Conservation (phyloP, 2,113 vertebrate species). For the Myotis lucifugus region DNA sequence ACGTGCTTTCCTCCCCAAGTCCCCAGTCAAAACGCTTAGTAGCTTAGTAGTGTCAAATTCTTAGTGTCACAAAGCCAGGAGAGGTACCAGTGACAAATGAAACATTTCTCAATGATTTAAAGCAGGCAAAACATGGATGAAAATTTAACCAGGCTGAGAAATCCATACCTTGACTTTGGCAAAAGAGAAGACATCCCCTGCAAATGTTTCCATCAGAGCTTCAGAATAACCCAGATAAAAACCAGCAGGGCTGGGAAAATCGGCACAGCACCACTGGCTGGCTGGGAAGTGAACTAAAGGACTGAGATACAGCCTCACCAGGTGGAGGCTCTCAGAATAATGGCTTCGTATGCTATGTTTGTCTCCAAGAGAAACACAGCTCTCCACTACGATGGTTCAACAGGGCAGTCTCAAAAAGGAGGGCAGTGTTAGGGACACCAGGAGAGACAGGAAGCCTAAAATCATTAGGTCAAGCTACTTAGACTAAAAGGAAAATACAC, state of each 20-base stretch:
- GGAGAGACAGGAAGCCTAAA: neutral
- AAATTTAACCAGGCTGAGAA: conserved; percentile 24
- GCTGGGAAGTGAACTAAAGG: neutral
- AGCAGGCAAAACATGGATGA: neutral
- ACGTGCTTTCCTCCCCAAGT: neutral
- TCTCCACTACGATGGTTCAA: neutral
- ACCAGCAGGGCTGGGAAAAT: neutral
- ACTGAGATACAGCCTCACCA: neutral
- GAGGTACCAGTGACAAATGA: neutral
- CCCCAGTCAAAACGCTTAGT: neutral
- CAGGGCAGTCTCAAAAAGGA: neutral
- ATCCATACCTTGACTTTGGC: neutral
- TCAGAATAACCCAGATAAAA: neutral
- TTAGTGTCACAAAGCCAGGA: neutral
- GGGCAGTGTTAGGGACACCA: neutral
- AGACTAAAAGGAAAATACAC: neutral
- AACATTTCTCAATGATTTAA: neutral
- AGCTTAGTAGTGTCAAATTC: neutral
- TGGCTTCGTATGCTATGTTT: neutral
- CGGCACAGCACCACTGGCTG: neutral
- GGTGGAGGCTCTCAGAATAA: neutral
- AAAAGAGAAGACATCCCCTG: neutral
- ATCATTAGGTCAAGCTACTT: neutral
- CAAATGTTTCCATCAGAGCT: neutral
- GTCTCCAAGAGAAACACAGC: neutral